Conservation (phyloP, 1,140 invertebrate species). For the Gonatopus flavifemur region DNA sequence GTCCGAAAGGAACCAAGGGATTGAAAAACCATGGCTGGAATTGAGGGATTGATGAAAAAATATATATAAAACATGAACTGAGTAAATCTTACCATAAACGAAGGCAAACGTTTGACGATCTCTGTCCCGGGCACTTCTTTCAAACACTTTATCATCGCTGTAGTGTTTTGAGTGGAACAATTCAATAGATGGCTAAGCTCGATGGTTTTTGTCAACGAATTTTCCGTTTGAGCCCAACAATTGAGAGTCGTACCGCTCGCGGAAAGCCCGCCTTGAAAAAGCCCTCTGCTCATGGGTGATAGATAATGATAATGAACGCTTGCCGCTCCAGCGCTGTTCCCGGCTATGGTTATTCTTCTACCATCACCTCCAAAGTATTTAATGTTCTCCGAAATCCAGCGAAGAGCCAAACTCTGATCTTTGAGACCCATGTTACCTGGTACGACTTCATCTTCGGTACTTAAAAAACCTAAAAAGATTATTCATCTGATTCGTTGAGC, state of each 20-base stretch:
- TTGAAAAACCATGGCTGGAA: constrained; percentile 59
- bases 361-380: constrained; percentile 60
- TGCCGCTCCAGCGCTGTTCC: constrained; percentile 60
- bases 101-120: constrained; percentile 51
- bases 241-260: constrained; percentile 75
- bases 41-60: constrained; percentile 3
- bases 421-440: constrained; percentile 65
- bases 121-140: constrained; percentile 63
- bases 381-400: constrained; percentile 64
- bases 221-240: constrained; percentile 71
- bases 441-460: constrained; percentile 58
- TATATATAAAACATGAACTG: too few relatives aligned
- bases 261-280: constrained; percentile 67
- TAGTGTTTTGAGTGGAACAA: constrained; percentile 63
- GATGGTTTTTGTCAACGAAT: constrained; percentile 68
- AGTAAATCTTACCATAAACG: constrained; percentile 57
- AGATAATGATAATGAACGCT: constrained; percentile 67
- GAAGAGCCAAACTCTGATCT: constrained; percentile 64
- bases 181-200: constrained; percentile 68
- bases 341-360: constrained; percentile 56
- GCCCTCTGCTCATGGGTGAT: constrained; percentile 46
- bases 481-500: too few relatives aligned
- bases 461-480: constrained; percentile 56
- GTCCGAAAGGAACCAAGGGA: constrained; percentile 67
- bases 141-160: constrained; percentile 73